Evolutionary conservation across 1,140 invertebrate genomes (phyloP).

Genomic region (Bombyx mori): ASM3026992v2 NC_085127.1:3940501-3941000

Average conservation of each 20-base stretch:
- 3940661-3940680: conserved; percentile 15
- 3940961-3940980: too few species aligned
- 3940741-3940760: conserved; percentile 44
- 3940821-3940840: background rate
- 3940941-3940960: too few species aligned
- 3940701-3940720: conserved; percentile 35
- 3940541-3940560: too few species aligned
- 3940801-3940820: background rate
- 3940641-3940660: conserved; percentile 28
- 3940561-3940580: background rate
- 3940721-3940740: conserved; percentile 50
- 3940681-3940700: conserved; percentile 29
- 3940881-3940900: too few species aligned
- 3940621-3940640: conserved; percentile 55
- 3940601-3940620: conserved; percentile 53
- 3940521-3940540: too few species aligned
- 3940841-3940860: background rate
- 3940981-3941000: too few species aligned
- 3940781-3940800: conserved; percentile 30
- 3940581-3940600: conserved; percentile 41
- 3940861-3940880: too few species aligned
- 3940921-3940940: too few species aligned
- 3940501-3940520: background rate
- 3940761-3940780: conserved; percentile 19
- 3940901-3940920: too few species aligned